Conservation (phyloP, 2,888 invertebrate species). For the Dryomyza anilis region DNA sequence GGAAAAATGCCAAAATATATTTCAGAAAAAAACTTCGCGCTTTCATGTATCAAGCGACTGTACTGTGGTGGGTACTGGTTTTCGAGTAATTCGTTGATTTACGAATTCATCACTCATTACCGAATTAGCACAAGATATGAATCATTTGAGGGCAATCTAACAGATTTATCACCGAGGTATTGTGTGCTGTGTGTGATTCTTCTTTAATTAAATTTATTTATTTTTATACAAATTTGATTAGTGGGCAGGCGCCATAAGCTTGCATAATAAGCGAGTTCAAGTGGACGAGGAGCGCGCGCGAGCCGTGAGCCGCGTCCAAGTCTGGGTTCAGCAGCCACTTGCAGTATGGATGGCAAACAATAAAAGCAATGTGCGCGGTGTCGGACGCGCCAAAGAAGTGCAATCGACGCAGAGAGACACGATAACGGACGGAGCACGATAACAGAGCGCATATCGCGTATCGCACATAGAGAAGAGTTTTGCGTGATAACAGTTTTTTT, state of each 20-base stretch:
- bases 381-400: constrained; percentile 5
- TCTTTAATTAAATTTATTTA: not conserved
- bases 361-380: no score
- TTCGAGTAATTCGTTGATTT: no score
- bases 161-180: constrained; percentile 23
- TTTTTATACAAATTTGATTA: not conserved
- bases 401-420: not conserved
- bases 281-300: no score
- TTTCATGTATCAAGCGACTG: no score
- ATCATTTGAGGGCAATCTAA: constrained; percentile 4
- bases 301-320: no score
- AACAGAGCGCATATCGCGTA: not conserved
- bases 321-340: not conserved
- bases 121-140: not conserved
- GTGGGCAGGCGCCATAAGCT: not conserved
- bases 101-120: not conserved
- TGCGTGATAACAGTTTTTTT: no score
- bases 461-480: not conserved
- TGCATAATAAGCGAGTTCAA: no score
- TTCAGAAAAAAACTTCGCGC: not conserved
- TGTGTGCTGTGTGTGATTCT: not conserved
- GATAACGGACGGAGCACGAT: not conserved
- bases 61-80: no score
- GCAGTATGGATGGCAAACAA: not conserved
- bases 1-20: no score